A percentile compares a stretch with the other conserved stretches of the same genome.
phyloP scores from a whole-genome alignment of 2,113 vertebrate genomes.

The Megaptera novaeangliae region DNA sequence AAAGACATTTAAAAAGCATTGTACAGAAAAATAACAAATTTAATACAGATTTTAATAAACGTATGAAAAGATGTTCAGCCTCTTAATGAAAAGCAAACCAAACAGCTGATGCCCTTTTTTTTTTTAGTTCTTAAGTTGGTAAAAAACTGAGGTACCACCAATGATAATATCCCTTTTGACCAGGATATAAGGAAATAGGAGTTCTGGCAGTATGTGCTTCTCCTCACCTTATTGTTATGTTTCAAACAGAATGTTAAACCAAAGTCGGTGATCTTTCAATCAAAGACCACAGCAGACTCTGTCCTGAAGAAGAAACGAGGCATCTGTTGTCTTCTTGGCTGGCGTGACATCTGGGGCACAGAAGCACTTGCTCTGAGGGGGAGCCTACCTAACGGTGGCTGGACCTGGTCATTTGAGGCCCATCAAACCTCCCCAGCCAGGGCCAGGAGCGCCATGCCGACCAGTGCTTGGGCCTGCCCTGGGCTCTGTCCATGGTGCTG shows the following conservation, averaged over 20 bases:
- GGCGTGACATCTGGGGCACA: fast-evolving
- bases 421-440: fast-evolving
- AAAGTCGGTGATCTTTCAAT: neutral
- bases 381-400: neutral
- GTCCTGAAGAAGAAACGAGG: neutral
- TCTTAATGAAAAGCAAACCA: neutral
- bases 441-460: fast-evolving
- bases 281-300: neutral
- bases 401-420: fast-evolving
- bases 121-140: neutral
- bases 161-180: fast-evolving
- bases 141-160: no score
- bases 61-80: neutral
- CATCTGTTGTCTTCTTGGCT: fast-evolving
- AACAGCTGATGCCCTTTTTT: neutral
- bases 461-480: fast-evolving
- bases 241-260: neutral
- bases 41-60: neutral
- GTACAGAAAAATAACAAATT: neutral
- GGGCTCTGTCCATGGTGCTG: constrained; percentile 32
- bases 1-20: neutral
- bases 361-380: neutral
- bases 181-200: neutral
- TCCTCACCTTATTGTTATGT: fast-evolving
- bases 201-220: fast-evolving